phyloP scores from a whole-genome alignment of 2,888 invertebrate species.

The Agriopis aurantiaria region DNA sequence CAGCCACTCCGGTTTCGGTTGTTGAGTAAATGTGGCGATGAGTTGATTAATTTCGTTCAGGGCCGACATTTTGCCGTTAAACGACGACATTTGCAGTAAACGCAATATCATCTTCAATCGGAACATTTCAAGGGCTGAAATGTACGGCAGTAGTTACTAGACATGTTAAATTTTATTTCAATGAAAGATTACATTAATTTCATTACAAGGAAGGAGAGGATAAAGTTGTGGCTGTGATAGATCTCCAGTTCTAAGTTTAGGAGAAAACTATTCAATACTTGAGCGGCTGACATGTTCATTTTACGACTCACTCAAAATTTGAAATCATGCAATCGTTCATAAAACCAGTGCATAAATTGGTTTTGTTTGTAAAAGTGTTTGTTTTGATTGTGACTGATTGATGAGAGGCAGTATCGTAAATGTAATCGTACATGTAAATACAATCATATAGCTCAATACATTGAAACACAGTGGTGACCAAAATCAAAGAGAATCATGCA shows the following conservation, averaged over 20 bases:
- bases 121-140: slow-evolving; percentile 94
- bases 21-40: slow-evolving; percentile 95
- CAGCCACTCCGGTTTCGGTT: slow-evolving; percentile 96
- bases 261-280: not conserved
- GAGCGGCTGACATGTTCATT: not conserved
- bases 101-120: slow-evolving; percentile 97
- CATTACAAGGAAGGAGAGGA: not conserved
- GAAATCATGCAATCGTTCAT: not conserved
- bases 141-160: slow-evolving; percentile 9
- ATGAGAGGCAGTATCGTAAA: not conserved
- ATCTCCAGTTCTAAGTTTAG: not conserved
- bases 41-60: slow-evolving; percentile 99
- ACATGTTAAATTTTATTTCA: not conserved
- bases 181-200: not conserved
- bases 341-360: not conserved
- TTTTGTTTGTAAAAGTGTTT: not conserved
- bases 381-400: not conserved
- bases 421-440: not conserved
- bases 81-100: slow-evolving; percentile 97
- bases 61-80: slow-evolving; percentile 99
- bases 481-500: slow-evolving; percentile 46
- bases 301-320: not conserved
- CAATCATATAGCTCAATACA: not conserved
- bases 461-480: slow-evolving; percentile 11
- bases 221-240: not conserved